A percentile compares a stretch with the other conserved stretches of the same genome.
Evolutionary conservation across 1,140 invertebrate species (phyloP).

Genomic region (Proales similis): DNA sequence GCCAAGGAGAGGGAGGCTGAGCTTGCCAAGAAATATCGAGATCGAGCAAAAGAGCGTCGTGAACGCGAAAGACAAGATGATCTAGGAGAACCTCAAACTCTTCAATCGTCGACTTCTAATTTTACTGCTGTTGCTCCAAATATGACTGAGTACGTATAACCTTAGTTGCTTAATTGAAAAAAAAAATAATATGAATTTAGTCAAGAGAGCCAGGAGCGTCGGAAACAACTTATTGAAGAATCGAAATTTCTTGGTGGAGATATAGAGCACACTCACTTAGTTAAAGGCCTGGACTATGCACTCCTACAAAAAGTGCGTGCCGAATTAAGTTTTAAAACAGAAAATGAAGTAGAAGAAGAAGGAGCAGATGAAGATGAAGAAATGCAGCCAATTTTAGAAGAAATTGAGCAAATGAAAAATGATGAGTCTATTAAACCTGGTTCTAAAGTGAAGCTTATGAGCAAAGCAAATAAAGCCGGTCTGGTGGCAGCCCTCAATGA

Average conservation of each 20-base stretch:
- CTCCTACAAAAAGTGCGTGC: constrained; percentile 81
- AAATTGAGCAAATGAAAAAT: neutral
- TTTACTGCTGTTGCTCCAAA: constrained; percentile 91
- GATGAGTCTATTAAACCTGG: constrained; percentile 22
- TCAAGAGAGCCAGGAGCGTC: constrained; percentile 73
- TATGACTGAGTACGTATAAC: constrained; percentile 69
- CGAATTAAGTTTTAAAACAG: neutral
- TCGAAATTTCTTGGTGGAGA: constrained; percentile 99
- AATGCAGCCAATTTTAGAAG: neutral
- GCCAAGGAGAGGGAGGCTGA: constrained; percentile 92
- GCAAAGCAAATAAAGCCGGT: constrained; percentile 1
- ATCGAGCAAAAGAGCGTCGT: constrained; percentile 81
- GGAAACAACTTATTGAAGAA: constrained; percentile 92
- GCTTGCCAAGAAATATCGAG: constrained; percentile 85
- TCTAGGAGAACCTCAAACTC: constrained; percentile 42
- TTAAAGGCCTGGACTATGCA: constrained; percentile 98
- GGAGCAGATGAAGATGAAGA: neutral
- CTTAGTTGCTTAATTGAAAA: neutral
- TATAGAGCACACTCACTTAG: constrained; percentile 99
- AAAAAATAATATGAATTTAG: constrained; percentile 2
- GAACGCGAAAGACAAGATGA: constrained; percentile 74
- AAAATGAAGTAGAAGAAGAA: neutral
- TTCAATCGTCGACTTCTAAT: constrained; percentile 57
- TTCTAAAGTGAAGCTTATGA: constrained; percentile 19
- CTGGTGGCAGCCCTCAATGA: constrained; percentile 27